Conservation (phyloP, 2,113 vertebrate species). For the Telmatochromis sp. region DNA sequence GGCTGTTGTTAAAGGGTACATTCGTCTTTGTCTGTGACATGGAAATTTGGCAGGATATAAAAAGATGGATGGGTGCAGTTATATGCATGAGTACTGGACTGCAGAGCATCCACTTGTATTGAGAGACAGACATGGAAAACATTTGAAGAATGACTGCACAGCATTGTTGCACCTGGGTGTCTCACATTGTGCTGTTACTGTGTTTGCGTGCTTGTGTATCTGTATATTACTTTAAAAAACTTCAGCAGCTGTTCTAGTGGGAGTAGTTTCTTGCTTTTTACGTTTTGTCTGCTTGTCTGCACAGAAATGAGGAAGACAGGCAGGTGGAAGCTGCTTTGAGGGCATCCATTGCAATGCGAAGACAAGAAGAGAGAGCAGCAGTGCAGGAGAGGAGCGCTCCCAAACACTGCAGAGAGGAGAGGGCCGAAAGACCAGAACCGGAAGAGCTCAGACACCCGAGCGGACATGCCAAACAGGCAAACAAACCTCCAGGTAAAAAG, state of each 20-base stretch:
- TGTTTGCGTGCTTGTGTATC: background rate
- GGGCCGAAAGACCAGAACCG: slow-evolving; percentile 56
- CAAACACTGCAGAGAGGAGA: slow-evolving; percentile 74
- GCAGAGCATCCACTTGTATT: background rate
- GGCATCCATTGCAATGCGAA: slow-evolving; percentile 77
- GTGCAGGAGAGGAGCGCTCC: slow-evolving; percentile 72
- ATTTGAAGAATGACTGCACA: background rate
- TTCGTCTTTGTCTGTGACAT: background rate
- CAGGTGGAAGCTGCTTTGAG: slow-evolving; percentile 85
- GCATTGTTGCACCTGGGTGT: background rate
- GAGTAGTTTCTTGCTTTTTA: background rate
- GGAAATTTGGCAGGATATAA: background rate
- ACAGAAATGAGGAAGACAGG: slow-evolving; percentile 90
- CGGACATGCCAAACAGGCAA: slow-evolving; percentile 45
- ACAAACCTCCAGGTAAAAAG: slow-evolving; percentile 72
- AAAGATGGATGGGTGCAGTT: background rate
- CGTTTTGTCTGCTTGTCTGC: background rate
- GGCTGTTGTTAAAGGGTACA: background rate
- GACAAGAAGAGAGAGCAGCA: slow-evolving; percentile 77
- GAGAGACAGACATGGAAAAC: background rate
- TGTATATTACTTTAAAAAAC: background rate
- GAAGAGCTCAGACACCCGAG: slow-evolving; percentile 51
- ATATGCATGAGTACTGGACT: background rate
- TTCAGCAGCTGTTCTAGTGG: background rate
- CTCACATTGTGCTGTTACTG: background rate